Base-by-base conservation (phyloP, 1,140 invertebrate genomes). In the Zaprionus tsacasi region DNA sequence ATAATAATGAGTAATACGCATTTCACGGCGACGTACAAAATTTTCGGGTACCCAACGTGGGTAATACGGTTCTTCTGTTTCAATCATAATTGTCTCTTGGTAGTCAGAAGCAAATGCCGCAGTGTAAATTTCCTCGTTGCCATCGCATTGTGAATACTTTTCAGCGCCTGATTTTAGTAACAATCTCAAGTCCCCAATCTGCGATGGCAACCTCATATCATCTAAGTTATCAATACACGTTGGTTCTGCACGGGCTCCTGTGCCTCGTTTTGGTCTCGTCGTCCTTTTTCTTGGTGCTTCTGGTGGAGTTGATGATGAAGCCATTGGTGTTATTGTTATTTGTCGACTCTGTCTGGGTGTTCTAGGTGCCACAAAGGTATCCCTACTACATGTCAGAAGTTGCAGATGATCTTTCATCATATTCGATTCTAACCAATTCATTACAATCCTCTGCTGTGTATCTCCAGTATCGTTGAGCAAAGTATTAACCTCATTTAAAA, bases 401-500 rank as follows among this genome's bases (percentile, higher is more conserved):
- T 57, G 52, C 7, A 35, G 13, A 12, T 38, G 6, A 4, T 15
- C 48, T 1, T 12, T 15, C 10, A 25, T 12, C 11, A 15, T 45
- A 15, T 15, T 45, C 2, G 40, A 15, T 1, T 45, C n/a, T 45
- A 55, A 21, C 21, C 57, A 25, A 21, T 17, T 40, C n/a, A 8
- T 15, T 30, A n/a, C 10, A 12, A 27, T 13, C 35, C 11, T 27
- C 25, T 35, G 35, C 8, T 17, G 58, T 0, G 50, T 17, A 3
- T 45, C 12, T n/a, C 21, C 21, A 0, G 2, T 5, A 21, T 45
- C 17, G 1, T 21, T 35, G 15, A 57, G 30, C 21, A 60, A 25
- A 8, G 6, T 7, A 56, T 71, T 69, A 0, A 88, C 43, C 6
- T 85, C 61, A 0, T 11, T 38, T 13, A 76, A 59, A 0, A 83